Conservation (phyloP, 2,797 vertebrate genomes). For the Xiphophorus birchmanni region DNA sequence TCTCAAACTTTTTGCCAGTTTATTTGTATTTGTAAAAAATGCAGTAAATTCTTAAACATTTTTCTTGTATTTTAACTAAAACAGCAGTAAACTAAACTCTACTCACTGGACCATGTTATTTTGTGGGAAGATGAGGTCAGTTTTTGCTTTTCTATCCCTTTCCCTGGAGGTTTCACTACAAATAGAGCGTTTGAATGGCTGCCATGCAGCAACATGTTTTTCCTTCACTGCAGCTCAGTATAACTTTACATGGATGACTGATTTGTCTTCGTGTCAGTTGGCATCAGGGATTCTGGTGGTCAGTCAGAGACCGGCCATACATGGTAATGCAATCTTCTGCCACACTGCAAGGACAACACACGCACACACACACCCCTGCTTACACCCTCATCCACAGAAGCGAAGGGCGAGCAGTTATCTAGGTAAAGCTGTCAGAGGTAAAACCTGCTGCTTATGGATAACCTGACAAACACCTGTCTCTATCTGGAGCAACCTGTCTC, state of each 20-base stretch:
- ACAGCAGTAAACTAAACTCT: background rate
- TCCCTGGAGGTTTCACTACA: constrained; percentile 16
- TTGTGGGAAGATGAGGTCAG: background rate
- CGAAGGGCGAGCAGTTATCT: constrained; percentile 8
- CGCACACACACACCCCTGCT: background rate
- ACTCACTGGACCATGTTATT: background rate
- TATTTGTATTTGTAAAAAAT: background rate
- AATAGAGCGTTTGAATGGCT: constrained; percentile 33
- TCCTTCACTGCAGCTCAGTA: constrained; percentile 22
- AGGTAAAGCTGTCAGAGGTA: constrained; percentile 4
- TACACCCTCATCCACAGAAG: background rate
- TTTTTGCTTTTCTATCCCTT: background rate
- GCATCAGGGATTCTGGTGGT: constrained; percentile 50
- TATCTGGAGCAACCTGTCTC: constrained; percentile 9
- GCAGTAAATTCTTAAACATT: background rate
- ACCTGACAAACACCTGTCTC: constrained; percentile 22
- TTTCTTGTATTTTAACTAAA: background rate
- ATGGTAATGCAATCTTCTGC: constrained; percentile 56
- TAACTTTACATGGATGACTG: constrained; percentile 45
- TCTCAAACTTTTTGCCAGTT: background rate
- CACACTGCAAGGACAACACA: background rate
- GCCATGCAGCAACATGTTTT: constrained; percentile 34
- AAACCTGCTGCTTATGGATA: constrained; percentile 2
- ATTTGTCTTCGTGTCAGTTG: constrained; percentile 46
- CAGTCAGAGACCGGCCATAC: constrained; percentile 40